Conservation (phyloP, 1,140 invertebrate species). For the Vanessa tameamea region DNA sequence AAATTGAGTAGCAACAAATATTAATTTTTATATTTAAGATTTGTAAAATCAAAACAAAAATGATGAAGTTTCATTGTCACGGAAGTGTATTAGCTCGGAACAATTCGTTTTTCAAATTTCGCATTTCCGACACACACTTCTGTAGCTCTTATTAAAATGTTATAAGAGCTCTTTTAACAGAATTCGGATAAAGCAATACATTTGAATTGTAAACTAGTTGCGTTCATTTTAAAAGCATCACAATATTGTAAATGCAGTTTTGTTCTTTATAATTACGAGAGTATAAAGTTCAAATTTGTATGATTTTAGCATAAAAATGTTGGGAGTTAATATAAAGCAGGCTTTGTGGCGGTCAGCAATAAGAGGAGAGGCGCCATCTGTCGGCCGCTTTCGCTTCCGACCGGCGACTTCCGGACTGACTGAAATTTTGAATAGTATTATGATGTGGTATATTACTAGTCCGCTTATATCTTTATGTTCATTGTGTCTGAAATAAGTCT, state of each 20-base stretch:
- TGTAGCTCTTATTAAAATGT: conserved; percentile 35
- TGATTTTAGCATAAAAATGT: conserved; percentile 3
- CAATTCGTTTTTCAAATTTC: not conserved
- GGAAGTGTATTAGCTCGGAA: not conserved
- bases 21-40: not conserved
- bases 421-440: conserved; percentile 68
- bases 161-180: conserved; percentile 47
- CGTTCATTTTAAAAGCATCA: conserved; percentile 59
- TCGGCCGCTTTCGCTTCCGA: conserved; percentile 52
- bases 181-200: conserved; percentile 39
- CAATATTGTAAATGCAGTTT: conserved; percentile 38
- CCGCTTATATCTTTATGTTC: conserved; percentile 19
- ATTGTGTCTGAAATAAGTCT: conserved; percentile 21
- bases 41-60: conserved; percentile 2
- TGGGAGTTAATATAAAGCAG: conserved; percentile 50
- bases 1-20: not conserved
- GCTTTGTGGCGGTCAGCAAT: conserved; percentile 71
- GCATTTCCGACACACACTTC: not conserved
- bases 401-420: conserved; percentile 51
- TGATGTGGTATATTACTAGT: conserved; percentile 55
- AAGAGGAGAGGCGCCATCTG: conserved; percentile 72
- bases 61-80: not conserved
- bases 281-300: conserved; percentile 41
- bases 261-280: conserved; percentile 12
- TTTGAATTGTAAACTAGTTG: conserved; percentile 67